Base-by-base conservation (phyloP, 2,113 vertebrate genomes). In the Jacana jacana region DNA sequence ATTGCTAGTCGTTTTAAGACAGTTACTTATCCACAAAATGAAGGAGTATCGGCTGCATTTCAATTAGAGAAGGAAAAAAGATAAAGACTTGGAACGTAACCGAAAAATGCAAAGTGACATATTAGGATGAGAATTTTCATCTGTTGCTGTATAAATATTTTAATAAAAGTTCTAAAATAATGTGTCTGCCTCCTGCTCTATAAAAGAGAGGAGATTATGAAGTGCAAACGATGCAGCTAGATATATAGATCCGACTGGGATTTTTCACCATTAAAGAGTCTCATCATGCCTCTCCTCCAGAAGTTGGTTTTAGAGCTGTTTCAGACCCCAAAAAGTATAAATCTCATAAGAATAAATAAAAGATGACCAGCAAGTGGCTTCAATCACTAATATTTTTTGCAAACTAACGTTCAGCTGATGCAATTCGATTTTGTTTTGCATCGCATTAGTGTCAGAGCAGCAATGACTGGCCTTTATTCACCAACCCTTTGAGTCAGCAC, bases 401-500 rank as follows among this genome's bases (percentile, higher is more conserved):
- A 97, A 98, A 97, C 97, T 97, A 98, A 98, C 63, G 87, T 98
- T 98, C 94, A 94, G 97, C 98, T 98, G 98, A 98, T 97, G 97
- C 97, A 97, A 98, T 96, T 97, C 92, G 54, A 97, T 98, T 98
- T 98, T 98, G 97, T 96, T 98, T 97, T 97, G 98, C 98, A 98
- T 98, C 60, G 66, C 97, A 97, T 98, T 98, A 98, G 89, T 98
- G 97, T 98, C 98, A 97, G 95, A 30, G 93, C 52, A 2, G 97
- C 97, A 97, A 84, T 95, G 97, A 97, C 97, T 94, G 93, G 96
- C 97, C 92, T 97, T 98, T 98, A 98, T 97, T 98, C 98, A 98
- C 96, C 93, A 98, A 98, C 96, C 97, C 88, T 97, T 98, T 98
- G 97, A 98, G 98, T 98, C 98, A 98, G 98, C 98, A 98, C 97